Conservation (phyloP, 2,797 vertebrate genomes). For the Sitta carolinensis region DNA sequence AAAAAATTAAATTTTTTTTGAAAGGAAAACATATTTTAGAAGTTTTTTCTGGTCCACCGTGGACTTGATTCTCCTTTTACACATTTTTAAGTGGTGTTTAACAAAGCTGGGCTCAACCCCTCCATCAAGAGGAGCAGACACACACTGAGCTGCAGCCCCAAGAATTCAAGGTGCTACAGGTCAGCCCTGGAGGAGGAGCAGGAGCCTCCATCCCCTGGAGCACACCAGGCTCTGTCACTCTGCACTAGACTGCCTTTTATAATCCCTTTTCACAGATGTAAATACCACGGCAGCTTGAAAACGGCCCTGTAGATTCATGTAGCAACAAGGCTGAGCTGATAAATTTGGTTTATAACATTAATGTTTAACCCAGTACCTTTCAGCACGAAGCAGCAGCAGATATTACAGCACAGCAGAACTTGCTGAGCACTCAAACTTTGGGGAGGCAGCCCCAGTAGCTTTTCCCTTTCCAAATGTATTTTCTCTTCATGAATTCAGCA, state of each 20-base stretch:
- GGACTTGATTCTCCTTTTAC: background rate
- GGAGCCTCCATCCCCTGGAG: background rate
- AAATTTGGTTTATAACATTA: background rate
- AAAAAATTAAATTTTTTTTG: background rate
- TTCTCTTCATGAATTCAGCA: slow-evolving; percentile 28
- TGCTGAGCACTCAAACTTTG: background rate
- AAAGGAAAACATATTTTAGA: background rate
- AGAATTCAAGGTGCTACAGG: background rate
- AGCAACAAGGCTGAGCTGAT: background rate
- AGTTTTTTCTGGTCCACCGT: background rate
- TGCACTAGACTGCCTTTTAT: background rate
- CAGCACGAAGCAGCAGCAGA: background rate
- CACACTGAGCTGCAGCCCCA: background rate
- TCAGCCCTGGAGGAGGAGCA: background rate
- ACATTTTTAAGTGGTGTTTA: background rate
- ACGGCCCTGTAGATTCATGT: background rate
- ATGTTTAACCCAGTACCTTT: background rate
- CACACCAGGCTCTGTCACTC: background rate
- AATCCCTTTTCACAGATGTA: background rate
- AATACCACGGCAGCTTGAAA: background rate
- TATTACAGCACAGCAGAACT: background rate
- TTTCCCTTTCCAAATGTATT: slow-evolving; percentile 19
- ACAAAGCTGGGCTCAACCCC: background rate
- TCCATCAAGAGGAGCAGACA: background rate
- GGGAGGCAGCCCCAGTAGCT: background rate